A percentile compares a stretch with the other conserved stretches of the same genome.
phyloP scores from a whole-genome alignment of 2,888 invertebrate genomes.

The Leucophenga maculata region DNA sequence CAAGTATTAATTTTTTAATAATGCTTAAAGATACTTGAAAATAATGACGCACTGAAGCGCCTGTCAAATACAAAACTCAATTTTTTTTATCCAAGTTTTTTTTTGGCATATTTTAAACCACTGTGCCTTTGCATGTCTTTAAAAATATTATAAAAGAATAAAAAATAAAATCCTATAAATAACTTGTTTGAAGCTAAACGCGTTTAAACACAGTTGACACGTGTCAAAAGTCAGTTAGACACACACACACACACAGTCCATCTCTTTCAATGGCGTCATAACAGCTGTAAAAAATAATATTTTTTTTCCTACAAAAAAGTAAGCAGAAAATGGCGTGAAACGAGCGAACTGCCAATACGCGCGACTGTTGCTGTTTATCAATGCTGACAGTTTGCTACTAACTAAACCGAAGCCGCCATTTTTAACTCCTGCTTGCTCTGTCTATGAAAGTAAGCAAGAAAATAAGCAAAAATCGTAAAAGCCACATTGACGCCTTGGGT shows the following conservation, averaged over 20 bases:
- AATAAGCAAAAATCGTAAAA: not conserved
- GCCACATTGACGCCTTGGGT: not conserved
- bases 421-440: no score
- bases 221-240: conserved; percentile 50
- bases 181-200: conserved; percentile 26
- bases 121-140: no score
- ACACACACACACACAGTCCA: not conserved
- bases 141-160: no score
- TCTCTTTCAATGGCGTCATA: not conserved
- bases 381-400: not conserved
- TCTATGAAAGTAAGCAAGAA: no score
- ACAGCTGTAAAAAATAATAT: conserved; percentile 34
- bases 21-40: no score
- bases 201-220: conserved; percentile 49
- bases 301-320: conserved; percentile 43
- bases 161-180: not conserved
- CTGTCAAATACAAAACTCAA: no score
- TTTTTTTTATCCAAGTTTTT: no score
- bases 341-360: not conserved
- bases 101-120: no score
- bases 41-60: no score
- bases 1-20: no score
- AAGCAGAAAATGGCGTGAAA: not conserved
- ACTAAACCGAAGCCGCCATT: no score
- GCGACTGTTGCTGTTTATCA: conserved; percentile 6